A percentile compares a stretch with the other conserved stretches of the same genome.
These are phyloP conservation scores for Macropodus opercularis DNA, from an alignment of 2,797 vertebrate genomes.

Conservation along the genomic window DNA sequence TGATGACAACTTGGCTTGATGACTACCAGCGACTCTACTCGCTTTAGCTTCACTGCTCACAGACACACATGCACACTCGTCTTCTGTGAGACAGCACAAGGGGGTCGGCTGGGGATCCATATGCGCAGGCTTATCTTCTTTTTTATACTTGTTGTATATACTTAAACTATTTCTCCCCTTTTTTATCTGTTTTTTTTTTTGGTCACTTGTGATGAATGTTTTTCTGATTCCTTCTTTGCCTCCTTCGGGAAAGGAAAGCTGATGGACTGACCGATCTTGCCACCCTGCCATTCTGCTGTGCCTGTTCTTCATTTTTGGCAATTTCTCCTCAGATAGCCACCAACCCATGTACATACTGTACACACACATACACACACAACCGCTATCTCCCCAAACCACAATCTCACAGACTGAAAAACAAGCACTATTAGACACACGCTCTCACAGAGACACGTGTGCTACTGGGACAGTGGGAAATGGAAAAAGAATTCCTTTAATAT, in stretches of 20 bases:
- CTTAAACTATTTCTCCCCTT: too few species aligned
- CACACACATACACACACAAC: constrained; percentile 27
- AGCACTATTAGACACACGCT: constrained; percentile 48
- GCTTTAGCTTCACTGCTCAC: constrained; percentile 30
- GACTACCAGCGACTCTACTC: constrained; percentile 34
- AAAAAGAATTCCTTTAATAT: constrained; percentile 59
- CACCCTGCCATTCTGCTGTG: constrained; percentile 57
- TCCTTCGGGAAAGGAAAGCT: too few species aligned
- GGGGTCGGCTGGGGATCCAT: too few species aligned
- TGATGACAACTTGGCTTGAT: too few species aligned
- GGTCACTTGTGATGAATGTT: too few species aligned
- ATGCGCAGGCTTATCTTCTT: too few species aligned
- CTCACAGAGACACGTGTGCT: constrained; percentile 26
- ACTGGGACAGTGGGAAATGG: constrained; percentile 48
- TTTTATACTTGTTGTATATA: too few species aligned
- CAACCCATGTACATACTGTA: constrained; percentile 16
- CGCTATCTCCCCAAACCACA: constrained; percentile 33
- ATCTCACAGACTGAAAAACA: constrained; percentile 51
- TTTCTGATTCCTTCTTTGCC: constrained; percentile 1
- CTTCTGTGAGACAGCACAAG: too few species aligned
- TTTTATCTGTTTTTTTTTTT: too few species aligned
- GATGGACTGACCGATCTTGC: constrained; percentile 37
- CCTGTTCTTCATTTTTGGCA: constrained; percentile 80
- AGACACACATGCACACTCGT: too few species aligned
- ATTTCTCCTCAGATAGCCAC: constrained; percentile 72